Percentiles rank a stretch among this genome's conserved stretches.
phyloP scores from a whole-genome alignment of 2,113 vertebrate species.

The Otus sunia region DNA sequence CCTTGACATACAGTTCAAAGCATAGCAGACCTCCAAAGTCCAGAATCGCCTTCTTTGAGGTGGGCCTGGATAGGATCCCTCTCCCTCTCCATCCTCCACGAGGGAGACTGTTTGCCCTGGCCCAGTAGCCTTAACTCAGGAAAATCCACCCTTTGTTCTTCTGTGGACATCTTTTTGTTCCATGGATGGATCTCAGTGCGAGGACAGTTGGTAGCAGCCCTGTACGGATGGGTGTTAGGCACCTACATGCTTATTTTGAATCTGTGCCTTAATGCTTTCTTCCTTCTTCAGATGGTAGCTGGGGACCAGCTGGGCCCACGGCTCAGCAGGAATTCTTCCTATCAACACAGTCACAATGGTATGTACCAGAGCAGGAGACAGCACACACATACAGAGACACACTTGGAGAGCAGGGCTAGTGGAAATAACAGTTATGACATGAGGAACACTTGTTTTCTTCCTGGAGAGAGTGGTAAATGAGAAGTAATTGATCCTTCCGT shows the following conservation, averaged over 20 bases:
- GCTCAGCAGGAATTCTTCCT: neutral
- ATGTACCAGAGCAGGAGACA: neutral
- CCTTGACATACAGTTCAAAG: neutral
- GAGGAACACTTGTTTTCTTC: neutral
- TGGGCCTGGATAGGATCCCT: neutral
- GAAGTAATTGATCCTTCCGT: neutral
- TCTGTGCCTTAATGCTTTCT: neutral
- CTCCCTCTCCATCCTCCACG: neutral
- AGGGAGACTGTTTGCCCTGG: neutral
- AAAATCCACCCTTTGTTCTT: neutral
- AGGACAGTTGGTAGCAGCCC: neutral
- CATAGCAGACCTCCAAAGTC: neutral
- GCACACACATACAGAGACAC: neutral
- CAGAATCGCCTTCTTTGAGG: neutral
- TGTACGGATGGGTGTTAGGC: neutral
- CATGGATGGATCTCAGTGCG: neutral
- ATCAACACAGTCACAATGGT: fast-evolving
- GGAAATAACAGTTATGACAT: neutral
- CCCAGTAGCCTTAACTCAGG: neutral
- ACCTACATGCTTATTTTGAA: neutral
- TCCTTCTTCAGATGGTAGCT: neutral
- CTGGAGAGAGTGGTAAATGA: neutral
- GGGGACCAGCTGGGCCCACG: neutral
- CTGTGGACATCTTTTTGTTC: neutral
- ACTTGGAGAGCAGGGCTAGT: neutral